Evolutionary conservation across 1,140 invertebrate species (phyloP).

Genomic region (Linepithema humile): DNA sequence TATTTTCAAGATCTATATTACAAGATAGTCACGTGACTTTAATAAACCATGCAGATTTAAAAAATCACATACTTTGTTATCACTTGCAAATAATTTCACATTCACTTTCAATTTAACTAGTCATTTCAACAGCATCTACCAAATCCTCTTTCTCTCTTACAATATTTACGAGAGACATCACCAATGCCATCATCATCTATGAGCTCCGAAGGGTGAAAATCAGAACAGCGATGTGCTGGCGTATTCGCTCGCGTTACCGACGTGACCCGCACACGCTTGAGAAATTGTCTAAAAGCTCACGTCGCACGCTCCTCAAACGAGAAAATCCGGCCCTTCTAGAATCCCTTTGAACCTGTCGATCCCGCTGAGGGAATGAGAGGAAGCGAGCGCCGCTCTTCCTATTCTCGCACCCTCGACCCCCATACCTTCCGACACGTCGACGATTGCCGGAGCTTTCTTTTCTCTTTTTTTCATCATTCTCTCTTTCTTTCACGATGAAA

Average conservation of each 20-base stretch:
- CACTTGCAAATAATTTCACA: neutral
- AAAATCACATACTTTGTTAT: neutral
- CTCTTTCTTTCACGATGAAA: slow-evolving; percentile 31
- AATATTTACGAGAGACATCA: slow-evolving; percentile 30
- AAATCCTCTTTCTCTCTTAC: neutral
- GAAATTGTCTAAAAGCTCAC: slow-evolving; percentile 62
- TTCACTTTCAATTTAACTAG: neutral
- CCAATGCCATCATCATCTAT: neutral
- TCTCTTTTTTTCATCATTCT: slow-evolving; percentile 19
- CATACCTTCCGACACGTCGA: slow-evolving; percentile 41
- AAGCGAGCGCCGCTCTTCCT: slow-evolving; percentile 6
- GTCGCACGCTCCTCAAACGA: slow-evolving; percentile 61
- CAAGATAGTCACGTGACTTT: neutral
- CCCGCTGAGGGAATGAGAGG: neutral
- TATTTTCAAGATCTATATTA: too few relatives aligned
- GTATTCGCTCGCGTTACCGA: slow-evolving; percentile 44
- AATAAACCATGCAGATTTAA: neutral
- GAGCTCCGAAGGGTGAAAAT: slow-evolving; percentile 23
- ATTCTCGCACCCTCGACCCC: slow-evolving; percentile 43
- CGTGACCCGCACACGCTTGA: slow-evolving; percentile 63
- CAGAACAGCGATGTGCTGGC: slow-evolving; percentile 43
- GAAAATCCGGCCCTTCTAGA: slow-evolving; percentile 45
- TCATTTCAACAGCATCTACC: neutral
- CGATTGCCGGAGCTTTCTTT: slow-evolving; percentile 29
- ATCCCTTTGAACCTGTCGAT: slow-evolving; percentile 68